Percentiles rank a stretch among this genome's conserved stretches.
phyloP scores from a whole-genome alignment of 2,113 vertebrate genomes.

The Chascanopsetta lugubris region DNA sequence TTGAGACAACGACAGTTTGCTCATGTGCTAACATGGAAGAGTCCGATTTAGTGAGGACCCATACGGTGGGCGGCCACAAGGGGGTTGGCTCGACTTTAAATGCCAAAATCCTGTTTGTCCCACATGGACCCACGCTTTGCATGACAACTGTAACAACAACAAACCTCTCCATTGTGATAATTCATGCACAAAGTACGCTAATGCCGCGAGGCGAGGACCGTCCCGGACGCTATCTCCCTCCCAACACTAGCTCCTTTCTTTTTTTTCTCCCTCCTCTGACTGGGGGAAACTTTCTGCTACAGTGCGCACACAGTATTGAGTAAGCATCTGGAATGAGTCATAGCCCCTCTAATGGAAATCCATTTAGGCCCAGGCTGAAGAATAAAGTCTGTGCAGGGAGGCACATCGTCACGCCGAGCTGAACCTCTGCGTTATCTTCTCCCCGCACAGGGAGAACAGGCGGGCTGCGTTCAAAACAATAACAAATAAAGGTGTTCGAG shows the following conservation, averaged over 20 bases:
- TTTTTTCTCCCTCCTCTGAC: conserved; percentile 54
- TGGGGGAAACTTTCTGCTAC: conserved; percentile 69
- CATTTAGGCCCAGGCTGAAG: conserved; percentile 68
- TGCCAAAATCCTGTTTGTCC: too few species aligned
- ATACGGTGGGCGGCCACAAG: too few species aligned
- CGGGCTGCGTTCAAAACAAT: conserved; percentile 30
- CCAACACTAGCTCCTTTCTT: conserved; percentile 17
- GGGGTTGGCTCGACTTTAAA: too few species aligned
- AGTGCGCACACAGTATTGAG: conserved; percentile 72
- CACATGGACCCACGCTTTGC: not conserved
- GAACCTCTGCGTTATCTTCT: conserved; percentile 50
- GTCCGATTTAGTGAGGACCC: too few species aligned
- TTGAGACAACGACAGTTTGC: too few species aligned
- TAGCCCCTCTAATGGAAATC: conserved; percentile 77
- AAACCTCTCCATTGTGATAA: conserved; percentile 1
- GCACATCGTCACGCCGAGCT: conserved; percentile 63
- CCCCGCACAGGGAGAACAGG: conserved; percentile 54
- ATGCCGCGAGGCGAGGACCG: not conserved
- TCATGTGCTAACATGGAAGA: too few species aligned
- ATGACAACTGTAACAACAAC: not conserved
- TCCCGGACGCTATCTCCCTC: conserved; percentile 6
- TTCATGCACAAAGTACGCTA: not conserved
- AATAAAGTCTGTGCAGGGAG: conserved; percentile 65
- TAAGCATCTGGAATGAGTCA: conserved; percentile 78
- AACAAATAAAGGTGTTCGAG: conserved; percentile 8